These are phyloP conservation scores for Ciconia maguari DNA, from an alignment of 2,113 vertebrate genomes.

Conservation along the genomic window DNA sequence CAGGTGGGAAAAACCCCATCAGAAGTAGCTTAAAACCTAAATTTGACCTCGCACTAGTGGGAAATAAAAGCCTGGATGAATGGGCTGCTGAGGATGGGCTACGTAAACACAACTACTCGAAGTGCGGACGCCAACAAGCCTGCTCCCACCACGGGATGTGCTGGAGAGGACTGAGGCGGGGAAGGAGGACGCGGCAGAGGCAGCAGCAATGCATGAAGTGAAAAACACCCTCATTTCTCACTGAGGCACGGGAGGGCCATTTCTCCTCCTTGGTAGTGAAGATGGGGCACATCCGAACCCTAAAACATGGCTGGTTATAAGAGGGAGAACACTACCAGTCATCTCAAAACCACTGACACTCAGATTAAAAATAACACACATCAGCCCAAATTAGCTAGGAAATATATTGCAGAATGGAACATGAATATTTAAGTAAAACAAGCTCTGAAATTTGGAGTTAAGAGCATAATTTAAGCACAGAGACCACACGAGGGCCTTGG, in stretches of 20 bases:
- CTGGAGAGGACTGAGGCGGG: background rate
- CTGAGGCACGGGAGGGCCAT: background rate
- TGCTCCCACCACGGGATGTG: background rate
- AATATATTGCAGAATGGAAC: background rate
- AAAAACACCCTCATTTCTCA: background rate
- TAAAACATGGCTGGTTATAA: background rate
- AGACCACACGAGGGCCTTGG: rapidly evolving
- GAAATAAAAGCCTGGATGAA: background rate
- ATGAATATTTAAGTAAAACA: background rate
- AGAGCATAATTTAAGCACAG: background rate
- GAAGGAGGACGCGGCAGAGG: background rate
- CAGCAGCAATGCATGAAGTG: background rate
- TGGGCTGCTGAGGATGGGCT: background rate
- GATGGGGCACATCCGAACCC: background rate
- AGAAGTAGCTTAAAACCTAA: background rate
- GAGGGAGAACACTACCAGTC: background rate
- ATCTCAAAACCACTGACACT: background rate
- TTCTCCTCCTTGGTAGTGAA: background rate
- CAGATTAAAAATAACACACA: background rate
- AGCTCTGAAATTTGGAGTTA: background rate
- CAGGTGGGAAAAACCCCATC: background rate
- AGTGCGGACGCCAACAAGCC: background rate
- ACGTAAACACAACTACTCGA: background rate
- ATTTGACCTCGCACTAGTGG: background rate
- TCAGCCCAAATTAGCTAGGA: background rate